Evolutionary conservation across 2,113 vertebrate genomes (phyloP).

Genomic region (Dasyurus viverrinus): DNA sequence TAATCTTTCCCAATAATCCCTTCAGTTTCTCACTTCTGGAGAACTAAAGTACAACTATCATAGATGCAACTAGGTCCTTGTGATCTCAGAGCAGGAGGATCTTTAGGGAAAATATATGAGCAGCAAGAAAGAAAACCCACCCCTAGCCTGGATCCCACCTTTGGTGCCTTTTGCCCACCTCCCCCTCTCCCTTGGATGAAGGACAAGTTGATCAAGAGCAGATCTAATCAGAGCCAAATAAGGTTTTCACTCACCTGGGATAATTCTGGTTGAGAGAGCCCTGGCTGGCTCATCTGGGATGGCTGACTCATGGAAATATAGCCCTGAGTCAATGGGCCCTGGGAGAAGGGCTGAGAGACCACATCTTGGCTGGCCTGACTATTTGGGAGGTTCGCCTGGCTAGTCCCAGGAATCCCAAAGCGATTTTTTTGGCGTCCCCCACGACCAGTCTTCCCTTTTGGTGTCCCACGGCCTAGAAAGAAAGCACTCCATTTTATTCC

Average conservation of each 20-base stretch:
- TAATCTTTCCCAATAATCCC: neutral
- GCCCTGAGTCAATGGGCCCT: slow-evolving; percentile 97
- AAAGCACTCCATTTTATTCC: neutral
- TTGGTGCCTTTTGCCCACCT: neutral
- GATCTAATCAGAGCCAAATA: neutral
- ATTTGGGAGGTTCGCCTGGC: slow-evolving; percentile 90
- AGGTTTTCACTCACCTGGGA: slow-evolving; percentile 90
- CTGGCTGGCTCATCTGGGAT: slow-evolving; percentile 99
- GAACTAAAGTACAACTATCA: neutral
- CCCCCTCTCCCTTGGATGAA: neutral
- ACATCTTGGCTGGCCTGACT: slow-evolving; percentile 97
- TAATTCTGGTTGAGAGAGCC: slow-evolving; percentile 97
- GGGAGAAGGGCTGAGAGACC: slow-evolving; percentile 97
- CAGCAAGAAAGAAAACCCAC: neutral
- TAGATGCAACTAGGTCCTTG: neutral
- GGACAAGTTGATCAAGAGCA: neutral
- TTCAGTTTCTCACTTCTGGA: neutral
- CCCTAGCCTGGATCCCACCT: neutral
- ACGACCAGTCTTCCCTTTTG: slow-evolving; percentile 91
- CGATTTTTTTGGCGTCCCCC: slow-evolving; percentile 94
- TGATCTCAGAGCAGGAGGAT: neutral
- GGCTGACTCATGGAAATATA: slow-evolving; percentile 99
- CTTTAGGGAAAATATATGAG: neutral
- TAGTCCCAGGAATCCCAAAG: slow-evolving; percentile 89
- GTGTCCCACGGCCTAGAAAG: slow-evolving; percentile 91